These are phyloP conservation scores for Numenius phaeopus DNA, from an alignment of 2,797 vertebrate species.

Conservation along the genomic window DNA sequence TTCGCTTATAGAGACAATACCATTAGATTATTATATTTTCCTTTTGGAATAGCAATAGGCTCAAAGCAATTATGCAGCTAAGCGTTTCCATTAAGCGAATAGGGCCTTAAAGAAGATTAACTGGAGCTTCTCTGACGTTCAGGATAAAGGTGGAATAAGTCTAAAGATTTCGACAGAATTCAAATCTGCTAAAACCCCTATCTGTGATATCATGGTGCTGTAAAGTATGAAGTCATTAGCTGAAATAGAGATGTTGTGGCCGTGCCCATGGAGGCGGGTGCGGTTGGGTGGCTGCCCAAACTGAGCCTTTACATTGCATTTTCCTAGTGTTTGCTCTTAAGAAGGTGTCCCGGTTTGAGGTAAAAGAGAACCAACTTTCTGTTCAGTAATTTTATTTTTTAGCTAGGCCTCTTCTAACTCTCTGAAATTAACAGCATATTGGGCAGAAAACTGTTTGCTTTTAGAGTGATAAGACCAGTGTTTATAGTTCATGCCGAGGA, in stretches of 20 bases:
- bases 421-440: too few species aligned
- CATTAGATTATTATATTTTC: slow-evolving; percentile 97
- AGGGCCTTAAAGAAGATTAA: slow-evolving; percentile 86
- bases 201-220: slow-evolving; percentile 35
- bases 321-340: neutral
- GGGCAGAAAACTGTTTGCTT: too few species aligned
- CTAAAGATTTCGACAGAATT: slow-evolving; percentile 71
- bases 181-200: slow-evolving; percentile 56
- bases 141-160: slow-evolving; percentile 56
- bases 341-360: neutral
- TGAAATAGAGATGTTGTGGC: neutral
- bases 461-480: too few species aligned
- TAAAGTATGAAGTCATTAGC: slow-evolving; percentile 52
- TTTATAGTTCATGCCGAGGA: too few species aligned
- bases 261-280: neutral
- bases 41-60: slow-evolving; percentile 89
- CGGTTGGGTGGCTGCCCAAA: neutral
- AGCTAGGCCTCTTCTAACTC: too few species aligned
- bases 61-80: slow-evolving; percentile 87
- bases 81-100: slow-evolving; percentile 84
- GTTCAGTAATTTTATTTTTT: too few species aligned
- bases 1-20: slow-evolving; percentile 88
- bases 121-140: slow-evolving; percentile 71
- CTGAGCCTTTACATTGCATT: neutral
- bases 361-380: too few species aligned